Evolutionary conservation across 2,797 vertebrate species (phyloP).

Genomic region (Tokudaia tokunoshimensis): DNA sequence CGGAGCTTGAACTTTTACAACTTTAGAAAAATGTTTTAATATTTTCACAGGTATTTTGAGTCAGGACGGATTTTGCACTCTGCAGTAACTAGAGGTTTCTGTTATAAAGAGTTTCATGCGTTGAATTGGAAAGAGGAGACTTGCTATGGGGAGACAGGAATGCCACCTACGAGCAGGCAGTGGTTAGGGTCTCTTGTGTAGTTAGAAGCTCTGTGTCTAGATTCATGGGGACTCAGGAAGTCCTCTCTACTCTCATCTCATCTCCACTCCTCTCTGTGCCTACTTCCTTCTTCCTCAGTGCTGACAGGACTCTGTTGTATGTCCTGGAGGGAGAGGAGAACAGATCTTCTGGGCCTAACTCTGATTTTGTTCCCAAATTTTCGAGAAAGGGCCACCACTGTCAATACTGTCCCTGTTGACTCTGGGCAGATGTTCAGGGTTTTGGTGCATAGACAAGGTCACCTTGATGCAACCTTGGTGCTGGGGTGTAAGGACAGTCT

Average conservation of each 20-base stretch:
- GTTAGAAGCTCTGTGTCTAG: neutral
- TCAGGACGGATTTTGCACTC: neutral
- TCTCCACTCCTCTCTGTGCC: neutral
- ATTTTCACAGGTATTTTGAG: neutral
- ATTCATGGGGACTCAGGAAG: no score
- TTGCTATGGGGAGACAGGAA: neutral
- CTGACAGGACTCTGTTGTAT: neutral
- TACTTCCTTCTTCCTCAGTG: neutral
- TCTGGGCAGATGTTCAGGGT: neutral
- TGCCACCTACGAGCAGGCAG: neutral
- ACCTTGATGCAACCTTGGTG: neutral
- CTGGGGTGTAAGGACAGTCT: neutral
- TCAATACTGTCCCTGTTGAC: neutral
- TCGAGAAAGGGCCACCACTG: neutral
- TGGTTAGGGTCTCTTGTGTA: neutral
- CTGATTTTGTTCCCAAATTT: neutral
- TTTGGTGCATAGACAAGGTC: neutral
- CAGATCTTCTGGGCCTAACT: neutral
- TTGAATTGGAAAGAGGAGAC: neutral
- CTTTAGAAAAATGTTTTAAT: neutral
- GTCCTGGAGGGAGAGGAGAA: neutral
- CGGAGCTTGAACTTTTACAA: neutral
- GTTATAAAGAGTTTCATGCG: neutral
- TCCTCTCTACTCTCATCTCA: neutral
- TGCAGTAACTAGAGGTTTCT: neutral